Evolutionary conservation across 1,140 invertebrate species (phyloP), one percentile per base, ranked within the genome.

Genomic region (Lasioglossum albipes): DNA sequence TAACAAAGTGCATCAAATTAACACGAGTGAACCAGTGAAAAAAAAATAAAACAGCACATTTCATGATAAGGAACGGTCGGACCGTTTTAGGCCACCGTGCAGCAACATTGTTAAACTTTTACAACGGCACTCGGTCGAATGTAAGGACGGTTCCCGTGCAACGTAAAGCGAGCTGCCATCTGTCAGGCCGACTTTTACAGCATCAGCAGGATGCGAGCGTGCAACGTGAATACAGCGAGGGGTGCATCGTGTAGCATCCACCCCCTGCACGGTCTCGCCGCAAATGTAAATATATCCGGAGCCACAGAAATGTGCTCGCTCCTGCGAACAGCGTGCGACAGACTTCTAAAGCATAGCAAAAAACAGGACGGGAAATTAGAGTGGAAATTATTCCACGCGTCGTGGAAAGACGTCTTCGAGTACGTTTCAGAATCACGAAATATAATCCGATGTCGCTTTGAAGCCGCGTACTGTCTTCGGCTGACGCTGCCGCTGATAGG

Each of bases 271-370:
- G 45, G 45, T 49, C 10, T 12, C 45, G 45, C 45, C 45, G 45
- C 45, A 49, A 65, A 65, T 79, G 49, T 57, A 79, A 73, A 78
- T 78, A n/a, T 31, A 62, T 41, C n/a, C 42, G 45, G 57, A 16
- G 68, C 22, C 20, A 2, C n/a, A 7, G 36, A 57, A 66, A 42
- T 18, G 7, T 9, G 7, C 3, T 7, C 7, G 18, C 10, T 3
- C 59, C 59, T 10, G 52, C 36, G 12, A 45, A 76, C 7, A 13
- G 9, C 45, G 0, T 6, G 6, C 13, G 41, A 69, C n/a, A n/a
- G 54, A 49, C 41, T 20, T 41, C 41, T 5, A 7, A 2, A 45
- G 2, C 4, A 7, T 66, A 42, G 18, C 4, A 66, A 36, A 42
- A 57, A 20, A 42, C 36, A n/a, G 65, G 65, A 66, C 36, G 41